Conservation (phyloP, 2,113 vertebrate species). For the Taxidea taxus region DNA sequence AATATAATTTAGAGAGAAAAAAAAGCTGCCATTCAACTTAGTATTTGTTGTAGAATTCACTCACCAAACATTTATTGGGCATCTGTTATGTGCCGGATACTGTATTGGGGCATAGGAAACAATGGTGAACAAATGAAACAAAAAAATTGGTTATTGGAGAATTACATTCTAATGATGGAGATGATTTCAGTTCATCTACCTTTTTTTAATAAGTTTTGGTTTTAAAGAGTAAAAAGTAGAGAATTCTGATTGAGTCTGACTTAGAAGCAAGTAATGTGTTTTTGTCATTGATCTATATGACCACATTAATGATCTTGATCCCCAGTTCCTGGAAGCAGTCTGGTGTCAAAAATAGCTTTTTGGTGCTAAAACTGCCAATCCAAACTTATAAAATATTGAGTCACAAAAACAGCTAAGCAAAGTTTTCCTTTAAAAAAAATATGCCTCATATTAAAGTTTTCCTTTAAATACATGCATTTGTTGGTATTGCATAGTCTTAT, state of each 20-base stretch:
- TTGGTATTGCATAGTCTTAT: not conserved
- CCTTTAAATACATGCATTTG: slow-evolving; percentile 2
- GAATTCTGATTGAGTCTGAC: not conserved
- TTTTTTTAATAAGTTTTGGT: not conserved
- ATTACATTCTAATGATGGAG: not conserved
- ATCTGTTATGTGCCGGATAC: not conserved
- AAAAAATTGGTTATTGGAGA: not conserved
- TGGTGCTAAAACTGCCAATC: not conserved
- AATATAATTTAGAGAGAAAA: not conserved
- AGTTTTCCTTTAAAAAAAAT: slow-evolving; percentile 1
- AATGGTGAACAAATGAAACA: not conserved
- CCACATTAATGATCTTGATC: not conserved
- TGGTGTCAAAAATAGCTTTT: slow-evolving; percentile 9
- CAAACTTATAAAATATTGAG: slow-evolving; percentile 5
- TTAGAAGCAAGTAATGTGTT: not conserved
- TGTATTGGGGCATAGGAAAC: not conserved
- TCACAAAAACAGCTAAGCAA: not conserved
- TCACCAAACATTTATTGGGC: not conserved
- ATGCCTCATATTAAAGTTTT: not conserved
- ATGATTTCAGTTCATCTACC: not conserved
- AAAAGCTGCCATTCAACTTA: not conserved
- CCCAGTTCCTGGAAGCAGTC: not conserved
- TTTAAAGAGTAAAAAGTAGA: not conserved
- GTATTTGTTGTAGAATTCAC: slow-evolving; percentile 8
- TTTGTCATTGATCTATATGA: slow-evolving; percentile 7